A percentile compares a stretch with the other conserved stretches of the same genome.
These are phyloP conservation scores for Hemitrygon akajei DNA, from an alignment of 2,797 vertebrate species.

Conservation along the genomic window DNA sequence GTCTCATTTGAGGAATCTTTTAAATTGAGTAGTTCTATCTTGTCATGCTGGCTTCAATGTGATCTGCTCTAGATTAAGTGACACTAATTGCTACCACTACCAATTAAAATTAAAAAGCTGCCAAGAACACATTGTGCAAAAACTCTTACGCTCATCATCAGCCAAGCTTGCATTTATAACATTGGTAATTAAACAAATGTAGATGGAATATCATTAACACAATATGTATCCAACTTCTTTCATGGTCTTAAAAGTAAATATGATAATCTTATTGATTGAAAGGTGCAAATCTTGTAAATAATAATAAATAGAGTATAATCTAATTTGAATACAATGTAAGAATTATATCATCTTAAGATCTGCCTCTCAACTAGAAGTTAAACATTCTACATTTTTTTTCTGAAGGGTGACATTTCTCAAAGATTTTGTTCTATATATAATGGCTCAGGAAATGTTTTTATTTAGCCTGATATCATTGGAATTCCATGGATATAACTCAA, in stretches of 20 bases:
- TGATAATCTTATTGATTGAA: neutral
- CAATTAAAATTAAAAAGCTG: constrained; percentile 54
- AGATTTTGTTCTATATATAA: neutral
- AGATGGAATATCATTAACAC: neutral
- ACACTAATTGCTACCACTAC: constrained; percentile 58
- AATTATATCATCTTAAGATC: neutral
- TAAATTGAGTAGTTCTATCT: constrained; percentile 43
- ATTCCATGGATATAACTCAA: neutral
- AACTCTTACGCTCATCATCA: constrained; percentile 50
- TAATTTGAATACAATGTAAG: neutral
- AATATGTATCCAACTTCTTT: neutral
- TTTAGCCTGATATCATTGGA: neutral
- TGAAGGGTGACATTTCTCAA: neutral
- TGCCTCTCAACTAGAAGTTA: neutral
- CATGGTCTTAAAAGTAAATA: neutral
- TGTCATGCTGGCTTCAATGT: constrained; percentile 52
- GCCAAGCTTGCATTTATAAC: constrained; percentile 41
- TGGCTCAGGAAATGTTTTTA: neutral
- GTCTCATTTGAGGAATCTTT: constrained; percentile 46
- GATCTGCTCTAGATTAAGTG: constrained; percentile 56
- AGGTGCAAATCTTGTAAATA: neutral
- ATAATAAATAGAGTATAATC: neutral
- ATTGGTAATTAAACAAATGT: neutral
- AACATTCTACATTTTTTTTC: neutral
- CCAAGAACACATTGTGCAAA: constrained; percentile 54